Percentiles rank a stretch among this genome's conserved stretches.
phyloP scores from a whole-genome alignment of 64 coral and sea anemone genomes.

The Actinia equina region DNA sequence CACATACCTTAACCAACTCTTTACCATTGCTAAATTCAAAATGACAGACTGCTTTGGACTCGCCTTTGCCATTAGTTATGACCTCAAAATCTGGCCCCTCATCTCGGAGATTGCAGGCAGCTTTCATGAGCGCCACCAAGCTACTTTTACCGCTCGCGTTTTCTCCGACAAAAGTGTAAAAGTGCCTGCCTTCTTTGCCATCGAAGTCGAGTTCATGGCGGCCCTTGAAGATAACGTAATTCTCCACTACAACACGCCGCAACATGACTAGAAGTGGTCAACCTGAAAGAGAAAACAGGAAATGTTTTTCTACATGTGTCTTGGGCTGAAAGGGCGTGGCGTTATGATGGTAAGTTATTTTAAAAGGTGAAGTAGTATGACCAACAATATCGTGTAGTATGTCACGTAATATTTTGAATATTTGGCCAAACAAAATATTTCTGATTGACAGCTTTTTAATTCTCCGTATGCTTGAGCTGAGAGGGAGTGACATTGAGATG shows the following conservation, averaged over 20 bases:
- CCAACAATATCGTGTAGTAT: no score
- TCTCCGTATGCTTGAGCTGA: no score
- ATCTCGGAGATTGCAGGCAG: conserved; percentile 74
- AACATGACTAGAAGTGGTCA: conserved; percentile 31
- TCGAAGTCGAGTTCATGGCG: conserved; percentile 64
- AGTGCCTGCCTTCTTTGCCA: conserved; percentile 48
- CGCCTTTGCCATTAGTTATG: conserved; percentile 27
- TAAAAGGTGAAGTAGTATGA: no score
- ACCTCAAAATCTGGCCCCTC: conserved; percentile 67
- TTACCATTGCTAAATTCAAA: conserved; percentile 70
- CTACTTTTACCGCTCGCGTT: conserved; percentile 93
- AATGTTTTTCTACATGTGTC: background rate
- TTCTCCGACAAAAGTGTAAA: conserved; percentile 86
- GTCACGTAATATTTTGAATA: no score
- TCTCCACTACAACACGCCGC: conserved; percentile 79
- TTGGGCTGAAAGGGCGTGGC: no score
- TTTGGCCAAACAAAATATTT: no score
- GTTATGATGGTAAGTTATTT: no score
- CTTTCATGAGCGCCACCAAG: conserved; percentile 78
- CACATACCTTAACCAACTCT: conserved; percentile 42
- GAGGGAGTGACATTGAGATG: no score
- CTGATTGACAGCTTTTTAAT: no score
- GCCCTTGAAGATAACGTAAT: conserved; percentile 76
- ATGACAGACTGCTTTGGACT: conserved; percentile 68
- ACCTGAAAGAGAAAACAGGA: background rate